Evolutionary conservation across 2,797 vertebrate species (phyloP).

Genomic region (Gallirallus australis): DNA sequence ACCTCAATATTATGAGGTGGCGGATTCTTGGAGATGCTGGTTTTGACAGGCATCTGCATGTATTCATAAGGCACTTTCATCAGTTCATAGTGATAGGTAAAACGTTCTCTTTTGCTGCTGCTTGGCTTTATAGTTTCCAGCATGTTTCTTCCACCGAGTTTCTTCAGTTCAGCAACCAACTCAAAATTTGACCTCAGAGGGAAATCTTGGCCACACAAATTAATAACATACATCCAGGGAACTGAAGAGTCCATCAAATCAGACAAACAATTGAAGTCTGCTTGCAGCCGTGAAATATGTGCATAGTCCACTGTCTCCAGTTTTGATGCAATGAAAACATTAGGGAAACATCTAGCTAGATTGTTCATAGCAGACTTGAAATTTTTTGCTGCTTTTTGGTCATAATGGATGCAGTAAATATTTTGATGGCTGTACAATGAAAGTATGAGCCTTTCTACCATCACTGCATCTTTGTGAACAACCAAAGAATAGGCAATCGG

Average conservation of each 20-base stretch:
- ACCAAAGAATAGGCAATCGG: constrained; percentile 91
- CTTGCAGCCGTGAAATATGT: constrained; percentile 89
- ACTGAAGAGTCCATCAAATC: constrained; percentile 86
- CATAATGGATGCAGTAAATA: constrained; percentile 94
- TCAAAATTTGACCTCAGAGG: constrained; percentile 90
- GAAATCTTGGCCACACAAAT: constrained; percentile 95
- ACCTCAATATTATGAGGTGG: constrained; percentile 87
- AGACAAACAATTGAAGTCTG: constrained; percentile 92
- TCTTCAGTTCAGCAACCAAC: constrained; percentile 86
- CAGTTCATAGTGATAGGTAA: constrained; percentile 85
- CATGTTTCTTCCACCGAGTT: constrained; percentile 88
- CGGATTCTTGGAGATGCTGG: constrained; percentile 77
- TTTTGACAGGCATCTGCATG: constrained; percentile 83
- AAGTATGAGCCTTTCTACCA: constrained; percentile 92
- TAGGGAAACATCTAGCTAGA: constrained; percentile 87
- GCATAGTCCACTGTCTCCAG: constrained; percentile 90
- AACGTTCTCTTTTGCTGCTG: constrained; percentile 86
- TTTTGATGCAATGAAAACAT: constrained; percentile 90
- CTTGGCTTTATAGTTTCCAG: constrained; percentile 88
- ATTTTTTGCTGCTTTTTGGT: constrained; percentile 83
- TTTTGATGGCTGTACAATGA: constrained; percentile 88
- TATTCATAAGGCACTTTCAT: constrained; percentile 83
- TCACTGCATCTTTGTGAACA: constrained; percentile 88
- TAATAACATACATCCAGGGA: constrained; percentile 92
- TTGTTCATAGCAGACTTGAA: constrained; percentile 88